Evolutionary conservation across 2,113 vertebrate species (phyloP).

Genomic region (Grammomys surdaster): DNA sequence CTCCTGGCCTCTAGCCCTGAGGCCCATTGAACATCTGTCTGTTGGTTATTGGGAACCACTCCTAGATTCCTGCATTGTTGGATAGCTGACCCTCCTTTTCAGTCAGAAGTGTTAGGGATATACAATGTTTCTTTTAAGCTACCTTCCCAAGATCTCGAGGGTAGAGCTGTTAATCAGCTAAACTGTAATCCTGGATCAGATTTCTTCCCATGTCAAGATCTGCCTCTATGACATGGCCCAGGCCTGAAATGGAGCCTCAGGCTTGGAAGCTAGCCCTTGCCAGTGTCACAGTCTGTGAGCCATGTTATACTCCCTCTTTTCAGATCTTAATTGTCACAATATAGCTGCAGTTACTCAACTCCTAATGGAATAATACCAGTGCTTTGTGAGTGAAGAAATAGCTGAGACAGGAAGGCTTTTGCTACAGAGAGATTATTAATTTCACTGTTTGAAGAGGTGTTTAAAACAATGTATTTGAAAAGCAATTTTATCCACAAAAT

Average conservation of each 20-base stretch:
- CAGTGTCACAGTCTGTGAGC: neutral
- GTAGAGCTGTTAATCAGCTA: neutral
- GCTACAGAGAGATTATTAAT: constrained; percentile 1
- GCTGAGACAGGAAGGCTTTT: constrained; percentile 51
- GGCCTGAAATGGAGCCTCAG: neutral
- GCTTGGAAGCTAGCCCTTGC: neutral
- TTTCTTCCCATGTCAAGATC: neutral
- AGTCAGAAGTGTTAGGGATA: neutral
- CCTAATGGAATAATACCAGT: neutral
- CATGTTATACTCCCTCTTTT: too few relatives aligned
- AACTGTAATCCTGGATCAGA: neutral
- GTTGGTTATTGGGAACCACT: neutral
- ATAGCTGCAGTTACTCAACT: neutral
- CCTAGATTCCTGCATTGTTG: neutral
- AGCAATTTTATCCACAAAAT: constrained; percentile 71
- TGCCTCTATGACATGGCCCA: neutral
- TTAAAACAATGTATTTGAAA: constrained; percentile 60
- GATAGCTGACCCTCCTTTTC: neutral
- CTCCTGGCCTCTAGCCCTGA: neutral
- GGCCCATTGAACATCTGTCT: neutral
- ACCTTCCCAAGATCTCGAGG: neutral
- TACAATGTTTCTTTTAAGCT: neutral
- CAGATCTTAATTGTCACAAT: neutral
- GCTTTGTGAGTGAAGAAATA: neutral
- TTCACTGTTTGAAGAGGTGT: constrained; percentile 69